These are phyloP conservation scores for Pimephales promelas DNA, from an alignment of 2,113 vertebrate species.

Conservation along the genomic window DNA sequence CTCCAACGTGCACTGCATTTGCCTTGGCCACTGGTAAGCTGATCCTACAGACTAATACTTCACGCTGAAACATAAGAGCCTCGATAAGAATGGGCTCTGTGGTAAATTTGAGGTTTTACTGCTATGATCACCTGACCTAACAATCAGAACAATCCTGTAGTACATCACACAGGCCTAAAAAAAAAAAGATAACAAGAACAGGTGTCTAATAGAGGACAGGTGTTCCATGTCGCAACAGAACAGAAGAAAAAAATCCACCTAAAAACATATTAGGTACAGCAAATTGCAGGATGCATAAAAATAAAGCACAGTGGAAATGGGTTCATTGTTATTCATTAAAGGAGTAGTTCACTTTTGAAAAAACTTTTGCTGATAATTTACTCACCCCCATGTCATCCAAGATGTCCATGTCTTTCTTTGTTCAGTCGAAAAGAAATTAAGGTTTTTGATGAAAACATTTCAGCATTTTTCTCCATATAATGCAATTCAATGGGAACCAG, in stretches of 20 bases:
- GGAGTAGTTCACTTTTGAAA: no score
- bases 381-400: no score
- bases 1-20: background rate
- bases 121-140: conserved; percentile 21
- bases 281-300: background rate
- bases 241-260: background rate
- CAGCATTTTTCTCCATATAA: no score
- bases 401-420: no score
- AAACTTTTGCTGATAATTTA: no score
- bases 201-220: conserved; percentile 67
- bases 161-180: conserved; percentile 33
- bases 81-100: background rate
- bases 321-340: background rate
- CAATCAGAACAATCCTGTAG: conserved; percentile 16
- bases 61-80: background rate
- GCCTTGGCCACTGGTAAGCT: background rate
- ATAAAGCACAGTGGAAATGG: background rate
- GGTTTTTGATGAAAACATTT: no score
- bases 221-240: conserved; percentile 46
- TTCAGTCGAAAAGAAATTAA: no score
- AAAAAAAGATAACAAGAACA: conserved; percentile 63
- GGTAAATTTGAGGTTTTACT: conserved; percentile 29
- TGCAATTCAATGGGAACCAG: no score
- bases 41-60: conserved; percentile 12
- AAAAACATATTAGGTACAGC: conserved; percentile 4